Evolutionary conservation across 1,140 invertebrate species (phyloP).

Genomic region (Chironomus striatipennis): DNA sequence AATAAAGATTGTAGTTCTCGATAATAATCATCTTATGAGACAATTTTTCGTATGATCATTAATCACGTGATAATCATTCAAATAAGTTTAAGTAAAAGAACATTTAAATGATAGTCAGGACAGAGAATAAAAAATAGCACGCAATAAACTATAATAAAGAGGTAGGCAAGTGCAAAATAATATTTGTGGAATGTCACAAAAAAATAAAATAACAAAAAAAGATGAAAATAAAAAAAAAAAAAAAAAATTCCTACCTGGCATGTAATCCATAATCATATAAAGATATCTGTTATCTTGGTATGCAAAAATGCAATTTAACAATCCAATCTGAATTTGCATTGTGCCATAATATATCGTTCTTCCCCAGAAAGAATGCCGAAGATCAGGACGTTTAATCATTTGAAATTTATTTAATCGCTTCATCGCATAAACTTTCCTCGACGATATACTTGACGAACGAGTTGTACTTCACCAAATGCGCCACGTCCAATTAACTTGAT

Average conservation of each 20-base stretch:
- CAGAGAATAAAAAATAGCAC: too few species aligned
- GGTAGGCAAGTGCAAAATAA: conserved; percentile 32
- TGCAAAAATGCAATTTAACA: conserved; percentile 93
- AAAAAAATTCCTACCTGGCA: conserved; percentile 57
- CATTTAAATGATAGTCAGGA: too few species aligned
- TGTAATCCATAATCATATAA: conserved; percentile 99
- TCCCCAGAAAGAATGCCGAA: conserved; percentile 99
- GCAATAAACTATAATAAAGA: too few species aligned
- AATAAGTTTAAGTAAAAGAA: too few species aligned
- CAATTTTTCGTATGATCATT: too few species aligned
- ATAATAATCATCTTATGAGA: too few species aligned
- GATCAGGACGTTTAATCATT: conserved; percentile 98
- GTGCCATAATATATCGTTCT: conserved; percentile 98
- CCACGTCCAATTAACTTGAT: conserved; percentile 98
- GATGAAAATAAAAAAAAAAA: conserved; percentile 34
- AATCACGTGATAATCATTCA: too few species aligned
- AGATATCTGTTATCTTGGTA: conserved; percentile 95
- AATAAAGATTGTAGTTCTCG: too few species aligned
- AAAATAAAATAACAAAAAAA: too few species aligned
- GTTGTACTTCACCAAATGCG: conserved; percentile 97
- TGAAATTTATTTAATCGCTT: conserved; percentile 98
- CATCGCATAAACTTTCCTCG: conserved; percentile 94
- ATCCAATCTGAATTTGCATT: conserved; percentile 99
- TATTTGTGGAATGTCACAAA: not conserved
- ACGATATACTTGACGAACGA: conserved; percentile 91